Percentiles rank a stretch among this genome's conserved stretches.
phyloP scores from a whole-genome alignment of 2,113 vertebrate species.

The Tetraodon nigroviridis region DNA sequence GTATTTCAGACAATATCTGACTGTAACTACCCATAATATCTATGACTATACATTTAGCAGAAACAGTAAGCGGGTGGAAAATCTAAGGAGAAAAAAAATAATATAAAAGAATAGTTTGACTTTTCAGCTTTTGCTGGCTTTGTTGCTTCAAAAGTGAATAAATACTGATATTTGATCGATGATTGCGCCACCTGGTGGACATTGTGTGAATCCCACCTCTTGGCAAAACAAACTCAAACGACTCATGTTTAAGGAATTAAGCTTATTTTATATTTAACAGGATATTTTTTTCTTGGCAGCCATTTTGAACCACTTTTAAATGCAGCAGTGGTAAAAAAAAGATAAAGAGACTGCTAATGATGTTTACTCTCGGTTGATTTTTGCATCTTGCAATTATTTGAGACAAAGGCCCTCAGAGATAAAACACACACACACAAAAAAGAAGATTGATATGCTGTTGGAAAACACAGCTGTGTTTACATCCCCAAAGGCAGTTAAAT shows the following conservation, averaged over 20 bases:
- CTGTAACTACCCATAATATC: too few species aligned
- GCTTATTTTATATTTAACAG: too few species aligned
- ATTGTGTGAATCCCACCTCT: background rate
- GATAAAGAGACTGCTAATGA: background rate
- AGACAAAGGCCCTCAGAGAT: background rate
- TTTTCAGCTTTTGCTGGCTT: too few species aligned
- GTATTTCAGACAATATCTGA: too few species aligned
- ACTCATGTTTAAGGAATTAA: background rate
- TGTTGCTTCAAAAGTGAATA: too few species aligned
- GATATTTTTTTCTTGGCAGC: too few species aligned
- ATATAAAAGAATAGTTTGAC: too few species aligned
- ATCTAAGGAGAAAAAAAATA: too few species aligned
- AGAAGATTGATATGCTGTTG: slow-evolving; percentile 1
- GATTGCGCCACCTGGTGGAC: slow-evolving; percentile 47
- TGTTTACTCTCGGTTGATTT: background rate
- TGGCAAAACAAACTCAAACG: slow-evolving; percentile 2
- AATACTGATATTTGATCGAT: too few species aligned
- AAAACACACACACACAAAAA: slow-evolving; percentile 1
- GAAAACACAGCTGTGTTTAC: slow-evolving; percentile 3
- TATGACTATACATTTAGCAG: too few species aligned
- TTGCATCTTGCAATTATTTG: slow-evolving; percentile 1
- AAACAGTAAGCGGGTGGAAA: too few species aligned
- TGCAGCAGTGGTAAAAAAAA: background rate
- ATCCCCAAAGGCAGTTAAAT: background rate
- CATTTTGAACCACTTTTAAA: too few species aligned